Base-by-base conservation (phyloP, 2,888 invertebrate species). In the Phyllotreta cruciferae region DNA sequence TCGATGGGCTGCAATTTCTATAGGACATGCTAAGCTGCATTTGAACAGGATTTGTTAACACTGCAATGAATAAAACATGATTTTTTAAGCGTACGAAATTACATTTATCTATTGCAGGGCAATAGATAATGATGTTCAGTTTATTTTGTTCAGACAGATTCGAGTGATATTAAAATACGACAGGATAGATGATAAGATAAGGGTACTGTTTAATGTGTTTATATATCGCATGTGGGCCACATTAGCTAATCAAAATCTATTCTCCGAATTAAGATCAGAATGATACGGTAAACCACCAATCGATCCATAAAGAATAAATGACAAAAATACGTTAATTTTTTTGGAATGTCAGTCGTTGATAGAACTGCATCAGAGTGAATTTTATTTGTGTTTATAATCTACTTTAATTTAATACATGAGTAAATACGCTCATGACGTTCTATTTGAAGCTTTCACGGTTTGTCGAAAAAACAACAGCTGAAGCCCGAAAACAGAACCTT, bases 11-110 rank as follows among this genome's bases (percentile, higher is more conserved):
- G 58, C 66, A 70, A 57, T 64, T 66, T 52, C 64, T 62, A 63
- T 70, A 71, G 24, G 73, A 66, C 73, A 74, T 74, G 58, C 63
- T 71, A 61, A 53, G 24, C 44, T 53, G 67, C 63, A 62, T 56
- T 71, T 69, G 64, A 45, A 68, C 65, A 56, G 58, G 63, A 73
- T 70, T 72, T 44, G 67, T 47, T 45, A 38, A 24, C 49, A 64
- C 73, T 73, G 66, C 24, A 72, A 72, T 52, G 58, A 63, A 63
- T 41, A 11, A 56, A 50, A 52, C 24, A 24, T 24, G 34, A 6
- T 47, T 47, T 47, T 9, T 14, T 45, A 6, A 44, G 24, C 24
- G 24, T 24, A 24, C 24, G 24, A 24, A 24, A 24, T 24, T 24
- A 24, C 24, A 24, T 1, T 4, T 24, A 24, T 24, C 24, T 24